phyloP scores from a whole-genome alignment of 2,888 invertebrate species.

The Drosophila flavopinicola region DNA sequence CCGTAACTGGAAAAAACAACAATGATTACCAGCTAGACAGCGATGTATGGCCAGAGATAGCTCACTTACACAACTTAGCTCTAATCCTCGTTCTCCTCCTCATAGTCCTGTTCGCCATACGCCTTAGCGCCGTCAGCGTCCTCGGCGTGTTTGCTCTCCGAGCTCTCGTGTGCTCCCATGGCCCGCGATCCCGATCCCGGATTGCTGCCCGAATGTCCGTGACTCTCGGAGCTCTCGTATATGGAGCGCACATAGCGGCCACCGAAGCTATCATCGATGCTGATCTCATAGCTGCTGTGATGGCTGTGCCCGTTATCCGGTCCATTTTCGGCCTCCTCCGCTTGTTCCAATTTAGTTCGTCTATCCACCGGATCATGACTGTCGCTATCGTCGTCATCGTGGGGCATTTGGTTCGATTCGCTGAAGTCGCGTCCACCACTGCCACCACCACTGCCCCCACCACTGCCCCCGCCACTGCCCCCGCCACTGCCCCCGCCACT shows the following conservation, averaged over 20 bases:
- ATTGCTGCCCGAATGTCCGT: conserved; percentile 56
- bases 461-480: background rate
- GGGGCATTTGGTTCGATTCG: too few species aligned
- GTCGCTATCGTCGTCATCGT: conserved; percentile 50
- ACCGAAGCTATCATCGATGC: conserved; percentile 72
- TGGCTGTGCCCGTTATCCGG: conserved; percentile 47
- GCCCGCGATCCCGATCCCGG: conserved; percentile 33
- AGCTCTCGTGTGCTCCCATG: background rate
- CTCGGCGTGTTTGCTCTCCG: background rate
- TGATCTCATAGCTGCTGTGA: conserved; percentile 74
- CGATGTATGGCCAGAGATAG: background rate
- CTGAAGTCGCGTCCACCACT: background rate
- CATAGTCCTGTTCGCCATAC: conserved; percentile 48
- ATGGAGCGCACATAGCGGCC: conserved; percentile 68
- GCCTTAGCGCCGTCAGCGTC: background rate
- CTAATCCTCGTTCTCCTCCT: conserved; percentile 39
- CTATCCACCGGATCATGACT: conserved; percentile 28
- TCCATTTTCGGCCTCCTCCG: background rate
- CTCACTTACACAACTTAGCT: conserved; percentile 1
- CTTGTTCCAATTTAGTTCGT: background rate
- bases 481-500: background rate
- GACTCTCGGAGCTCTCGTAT: conserved; percentile 67
- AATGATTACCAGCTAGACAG: background rate
- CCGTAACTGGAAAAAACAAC: background rate
- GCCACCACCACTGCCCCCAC: background rate